Evolutionary conservation across 2,888 invertebrate species (phyloP).

Genomic region (Strigamia maritima): DNA sequence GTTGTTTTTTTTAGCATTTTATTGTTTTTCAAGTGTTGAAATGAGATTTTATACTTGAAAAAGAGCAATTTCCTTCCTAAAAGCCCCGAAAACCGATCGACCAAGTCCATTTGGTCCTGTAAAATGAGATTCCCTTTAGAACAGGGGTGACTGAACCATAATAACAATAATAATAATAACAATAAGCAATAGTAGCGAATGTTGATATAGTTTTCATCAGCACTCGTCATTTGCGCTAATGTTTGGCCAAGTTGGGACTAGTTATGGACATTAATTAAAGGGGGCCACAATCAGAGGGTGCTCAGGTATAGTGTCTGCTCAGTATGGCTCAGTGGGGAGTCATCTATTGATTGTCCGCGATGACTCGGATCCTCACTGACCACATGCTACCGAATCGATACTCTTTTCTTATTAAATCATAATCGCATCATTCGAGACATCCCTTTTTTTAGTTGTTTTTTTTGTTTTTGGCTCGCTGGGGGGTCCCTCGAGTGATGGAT

Average conservation of each 20-base stretch:
- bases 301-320: slow-evolving; percentile 21
- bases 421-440: slow-evolving; percentile 25
- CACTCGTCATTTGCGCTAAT: slow-evolving; percentile 25
- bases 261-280: slow-evolving; percentile 26
- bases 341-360: slow-evolving; percentile 25
- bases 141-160: background rate
- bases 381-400: slow-evolving; percentile 31
- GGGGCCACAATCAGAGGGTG: slow-evolving; percentile 6
- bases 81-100: background rate
- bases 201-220: background rate
- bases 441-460: background rate
- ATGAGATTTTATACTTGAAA: background rate
- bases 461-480: too few relatives aligned
- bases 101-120: background rate
- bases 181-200: background rate
- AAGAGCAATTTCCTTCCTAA: background rate
- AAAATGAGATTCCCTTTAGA: background rate
- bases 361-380: slow-evolving; percentile 31
- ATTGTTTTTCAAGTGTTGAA: background rate
- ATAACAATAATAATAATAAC: background rate
- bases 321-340: slow-evolving; percentile 27
- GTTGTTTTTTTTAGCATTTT: background rate
- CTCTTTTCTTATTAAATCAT: slow-evolving; percentile 29
- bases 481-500: background rate
- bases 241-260: background rate